Percentiles rank a stretch among this genome's conserved stretches.
phyloP scores from a whole-genome alignment of 2,113 vertebrate genomes.

The Callithrix jacchus region DNA sequence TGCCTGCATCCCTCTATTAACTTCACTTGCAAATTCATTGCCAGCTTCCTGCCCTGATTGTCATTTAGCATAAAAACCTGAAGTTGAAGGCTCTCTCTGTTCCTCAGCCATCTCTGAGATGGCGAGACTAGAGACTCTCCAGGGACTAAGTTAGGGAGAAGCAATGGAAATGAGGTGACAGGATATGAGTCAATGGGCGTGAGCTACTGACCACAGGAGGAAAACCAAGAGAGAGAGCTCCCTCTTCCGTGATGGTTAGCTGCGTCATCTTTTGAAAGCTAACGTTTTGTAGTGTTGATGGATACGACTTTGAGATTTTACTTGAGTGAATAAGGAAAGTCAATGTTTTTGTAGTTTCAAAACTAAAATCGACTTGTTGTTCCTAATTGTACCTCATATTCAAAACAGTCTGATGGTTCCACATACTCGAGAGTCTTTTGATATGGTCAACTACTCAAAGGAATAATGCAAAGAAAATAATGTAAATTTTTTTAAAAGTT shows the following conservation, averaged over 20 bases:
- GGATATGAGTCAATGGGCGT: neutral
- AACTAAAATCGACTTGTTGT: neutral
- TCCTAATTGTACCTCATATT: neutral
- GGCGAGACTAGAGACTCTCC: neutral
- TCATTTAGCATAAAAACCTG: neutral
- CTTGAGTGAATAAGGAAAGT: neutral
- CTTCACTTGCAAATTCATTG: neutral
- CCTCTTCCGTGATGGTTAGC: accelerated
- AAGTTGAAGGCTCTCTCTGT: neutral
- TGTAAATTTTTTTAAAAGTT: neutral
- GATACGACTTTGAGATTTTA: neutral
- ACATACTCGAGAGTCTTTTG: neutral
- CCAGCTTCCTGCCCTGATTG: neutral
- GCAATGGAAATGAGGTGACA: neutral
- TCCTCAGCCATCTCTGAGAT: neutral
- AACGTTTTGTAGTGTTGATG: neutral
- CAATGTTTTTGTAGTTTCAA: neutral
- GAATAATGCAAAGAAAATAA: slow-evolving; percentile 7
- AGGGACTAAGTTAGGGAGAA: neutral
- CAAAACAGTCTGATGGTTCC: neutral
- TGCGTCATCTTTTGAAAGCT: accelerated
- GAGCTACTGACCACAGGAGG: neutral
- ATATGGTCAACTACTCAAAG: neutral
- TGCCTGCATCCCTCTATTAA: neutral
- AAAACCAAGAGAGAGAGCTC: neutral